Evolutionary conservation across 2,888 invertebrate genomes (phyloP).

Genomic region (Seira sanloemensis): DNA sequence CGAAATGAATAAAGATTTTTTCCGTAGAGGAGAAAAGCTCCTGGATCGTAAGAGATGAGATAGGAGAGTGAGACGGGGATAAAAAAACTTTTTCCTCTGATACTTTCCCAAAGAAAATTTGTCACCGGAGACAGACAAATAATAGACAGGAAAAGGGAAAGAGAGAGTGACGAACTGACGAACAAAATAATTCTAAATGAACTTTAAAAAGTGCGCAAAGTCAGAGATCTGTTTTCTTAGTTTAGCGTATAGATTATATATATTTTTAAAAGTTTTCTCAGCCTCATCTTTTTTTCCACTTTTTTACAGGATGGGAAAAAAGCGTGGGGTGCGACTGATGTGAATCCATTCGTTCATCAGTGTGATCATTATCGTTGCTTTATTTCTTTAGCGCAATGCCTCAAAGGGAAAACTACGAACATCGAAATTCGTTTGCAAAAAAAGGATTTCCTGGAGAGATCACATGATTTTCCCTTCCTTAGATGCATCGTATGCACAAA

Average conservation of each 20-base stretch:
- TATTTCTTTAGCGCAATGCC: neutral
- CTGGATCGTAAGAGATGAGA: too few relatives aligned
- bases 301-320: neutral
- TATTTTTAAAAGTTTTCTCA: neutral
- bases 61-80: slow-evolving; percentile 1
- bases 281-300: neutral
- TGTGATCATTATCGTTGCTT: slow-evolving; percentile 44
- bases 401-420: too few relatives aligned
- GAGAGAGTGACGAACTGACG: neutral
- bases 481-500: too few relatives aligned
- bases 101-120: slow-evolving; percentile 57
- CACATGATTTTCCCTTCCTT: too few relatives aligned
- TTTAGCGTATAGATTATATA: slow-evolving; percentile 13
- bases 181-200: slow-evolving; percentile 1
- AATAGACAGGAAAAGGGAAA: slow-evolving; percentile 40
- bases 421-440: too few relatives aligned
- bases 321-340: slow-evolving; percentile 33
- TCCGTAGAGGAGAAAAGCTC: neutral
- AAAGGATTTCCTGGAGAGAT: too few relatives aligned
- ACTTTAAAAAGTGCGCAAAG: slow-evolving; percentile 1
- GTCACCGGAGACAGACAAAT: slow-evolving; percentile 59
- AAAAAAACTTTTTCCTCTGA: slow-evolving; percentile 25
- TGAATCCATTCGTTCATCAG: slow-evolving; percentile 56
- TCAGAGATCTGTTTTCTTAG: neutral
- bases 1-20: slow-evolving; percentile 12